Conservation (phyloP, 1,140 invertebrate species). For the Drosophila mayri region DNA sequence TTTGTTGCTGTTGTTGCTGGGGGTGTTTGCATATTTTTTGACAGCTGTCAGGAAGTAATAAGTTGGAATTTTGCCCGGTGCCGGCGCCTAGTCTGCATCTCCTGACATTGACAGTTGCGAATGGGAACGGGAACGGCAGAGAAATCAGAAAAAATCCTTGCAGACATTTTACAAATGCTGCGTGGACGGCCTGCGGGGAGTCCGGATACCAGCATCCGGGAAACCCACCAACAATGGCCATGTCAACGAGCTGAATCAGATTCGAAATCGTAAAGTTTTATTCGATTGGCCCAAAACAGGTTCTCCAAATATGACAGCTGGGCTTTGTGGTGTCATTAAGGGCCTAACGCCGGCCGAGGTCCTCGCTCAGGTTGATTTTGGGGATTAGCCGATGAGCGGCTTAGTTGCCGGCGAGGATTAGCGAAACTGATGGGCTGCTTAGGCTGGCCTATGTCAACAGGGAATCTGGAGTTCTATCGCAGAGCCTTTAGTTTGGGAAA, state of each 20-base stretch:
- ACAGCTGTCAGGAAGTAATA: constrained; percentile 84
- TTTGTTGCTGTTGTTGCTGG: constrained; percentile 24
- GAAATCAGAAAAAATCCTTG: constrained; percentile 42
- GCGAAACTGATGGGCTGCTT: constrained; percentile 35
- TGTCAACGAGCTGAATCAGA: constrained; percentile 24
- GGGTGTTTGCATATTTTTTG: constrained; percentile 83
- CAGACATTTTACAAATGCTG: constrained; percentile 70
- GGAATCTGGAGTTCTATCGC: constrained; percentile 12
- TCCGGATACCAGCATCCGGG: constrained; percentile 2
- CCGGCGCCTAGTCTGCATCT: constrained; percentile 61
- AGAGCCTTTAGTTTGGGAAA: neutral
- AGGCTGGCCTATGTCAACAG: constrained; percentile 14
- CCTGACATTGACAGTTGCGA: constrained; percentile 75
- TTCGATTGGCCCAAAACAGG: constrained; percentile 35
- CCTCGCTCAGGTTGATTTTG: constrained; percentile 61
- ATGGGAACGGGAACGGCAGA: constrained; percentile 14
- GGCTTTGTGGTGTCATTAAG: constrained; percentile 68
- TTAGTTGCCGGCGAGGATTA: constrained; percentile 59
- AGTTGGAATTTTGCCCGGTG: constrained; percentile 68
- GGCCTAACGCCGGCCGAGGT: constrained; percentile 36
- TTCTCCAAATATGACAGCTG: constrained; percentile 64
- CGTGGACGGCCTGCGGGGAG: constrained; percentile 27
- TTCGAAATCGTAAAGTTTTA: constrained; percentile 38
- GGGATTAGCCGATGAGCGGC: constrained; percentile 68
- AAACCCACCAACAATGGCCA: constrained; percentile 1